Evolutionary conservation across 2,113 vertebrate genomes (phyloP).

Genomic region (Xenus cinereus): DNA sequence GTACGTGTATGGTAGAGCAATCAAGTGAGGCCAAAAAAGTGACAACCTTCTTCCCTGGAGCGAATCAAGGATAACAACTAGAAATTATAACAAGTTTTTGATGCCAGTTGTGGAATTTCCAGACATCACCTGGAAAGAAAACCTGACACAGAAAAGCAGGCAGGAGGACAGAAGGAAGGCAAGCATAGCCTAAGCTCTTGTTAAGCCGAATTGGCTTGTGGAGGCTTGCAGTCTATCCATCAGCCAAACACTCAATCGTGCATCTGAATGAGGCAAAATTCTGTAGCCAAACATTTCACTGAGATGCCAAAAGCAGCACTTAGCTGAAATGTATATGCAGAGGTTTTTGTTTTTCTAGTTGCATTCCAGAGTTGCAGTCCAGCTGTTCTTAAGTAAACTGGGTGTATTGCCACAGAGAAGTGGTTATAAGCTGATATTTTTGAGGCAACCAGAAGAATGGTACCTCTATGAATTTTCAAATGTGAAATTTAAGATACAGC

Average conservation of each 20-base stretch:
- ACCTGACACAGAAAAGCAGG: background rate
- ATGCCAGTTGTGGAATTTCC: constrained; percentile 17
- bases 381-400: background rate
- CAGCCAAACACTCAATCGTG: background rate
- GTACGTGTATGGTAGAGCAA: background rate
- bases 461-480: constrained; percentile 30
- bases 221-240: constrained; percentile 13
- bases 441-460: constrained; percentile 20
- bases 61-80: constrained; percentile 17
- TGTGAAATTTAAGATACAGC: background rate
- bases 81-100: constrained; percentile 42
- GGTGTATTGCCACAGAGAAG: background rate
- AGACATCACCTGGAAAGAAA: constrained; percentile 37
- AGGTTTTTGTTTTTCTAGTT: constrained; percentile 5
- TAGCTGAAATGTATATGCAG: constrained; percentile 23
- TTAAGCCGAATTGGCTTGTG: background rate
- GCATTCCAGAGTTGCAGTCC: background rate
- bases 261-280: constrained; percentile 40
- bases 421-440: background rate
- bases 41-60: constrained; percentile 24
- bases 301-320: constrained; percentile 38
- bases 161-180: constrained; percentile 4
- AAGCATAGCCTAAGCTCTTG: background rate
- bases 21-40: constrained; percentile 17
- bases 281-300: constrained; percentile 2